Conservation (phyloP, 2,888 invertebrate species). For the Alloscopus bannaensis region DNA sequence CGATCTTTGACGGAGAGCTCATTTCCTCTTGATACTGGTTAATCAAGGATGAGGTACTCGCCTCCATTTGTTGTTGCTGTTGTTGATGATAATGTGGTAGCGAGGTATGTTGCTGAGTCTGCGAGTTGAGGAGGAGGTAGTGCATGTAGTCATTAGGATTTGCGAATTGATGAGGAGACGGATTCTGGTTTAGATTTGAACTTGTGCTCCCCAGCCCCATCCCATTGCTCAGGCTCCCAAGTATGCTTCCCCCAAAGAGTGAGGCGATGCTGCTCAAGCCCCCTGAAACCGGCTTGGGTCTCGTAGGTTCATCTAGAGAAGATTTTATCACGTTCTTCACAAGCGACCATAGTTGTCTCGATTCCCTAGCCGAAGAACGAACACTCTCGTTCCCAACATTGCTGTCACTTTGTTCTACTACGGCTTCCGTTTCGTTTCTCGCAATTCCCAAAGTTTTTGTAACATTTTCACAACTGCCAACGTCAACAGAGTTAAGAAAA, state of each 20-base stretch:
- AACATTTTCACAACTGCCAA: neutral
- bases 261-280: slow-evolving; percentile 7
- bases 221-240: slow-evolving; percentile 5
- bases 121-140: slow-evolving; percentile 30
- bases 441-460: neutral
- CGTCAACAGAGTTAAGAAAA: neutral
- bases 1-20: neutral
- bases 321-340: slow-evolving; percentile 49
- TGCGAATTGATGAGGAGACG: neutral
- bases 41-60: slow-evolving; percentile 4
- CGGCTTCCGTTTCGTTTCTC: neutral
- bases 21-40: slow-evolving; percentile 37
- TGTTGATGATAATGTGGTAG: slow-evolving; percentile 26
- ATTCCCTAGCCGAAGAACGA: slow-evolving; percentile 24
- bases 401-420: neutral
- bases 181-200: slow-evolving; percentile 10
- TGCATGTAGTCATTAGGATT: slow-evolving; percentile 51
- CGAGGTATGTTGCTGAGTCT: slow-evolving; percentile 32
- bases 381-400: neutral
- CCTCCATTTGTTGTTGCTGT: slow-evolving; percentile 15
- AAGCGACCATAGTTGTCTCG: slow-evolving; percentile 52
- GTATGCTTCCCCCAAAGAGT: slow-evolving; percentile 22
- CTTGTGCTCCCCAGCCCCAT: neutral
- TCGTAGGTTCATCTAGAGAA: neutral
- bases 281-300: slow-evolving; percentile 15